Evolutionary conservation across 1,140 invertebrate species (phyloP), one percentile per base, ranked within the genome.

Genomic region (honey bee (Apis mellifera)): DNA sequence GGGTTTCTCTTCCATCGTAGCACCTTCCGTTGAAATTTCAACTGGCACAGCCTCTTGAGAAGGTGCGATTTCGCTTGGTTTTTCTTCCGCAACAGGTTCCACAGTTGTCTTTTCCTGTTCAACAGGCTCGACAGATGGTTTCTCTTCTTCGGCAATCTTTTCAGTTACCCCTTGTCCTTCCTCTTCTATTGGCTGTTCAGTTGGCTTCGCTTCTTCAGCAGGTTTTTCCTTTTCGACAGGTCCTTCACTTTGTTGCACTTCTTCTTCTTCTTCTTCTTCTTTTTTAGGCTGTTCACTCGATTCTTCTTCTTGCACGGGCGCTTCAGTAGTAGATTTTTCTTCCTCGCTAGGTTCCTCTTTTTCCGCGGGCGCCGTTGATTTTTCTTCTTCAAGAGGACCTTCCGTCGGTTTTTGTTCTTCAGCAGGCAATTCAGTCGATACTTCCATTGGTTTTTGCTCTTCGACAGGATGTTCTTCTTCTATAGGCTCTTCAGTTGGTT

Each of bases 181-280:
- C 52, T 79, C 65, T 32, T 77, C 84, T n/a, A 52, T 0, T 78
- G 74, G 26, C 66, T 84, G 69, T 70, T 88, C 86, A 68, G 84
- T 81, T 74, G 78, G 52, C 72, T 86, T 62, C 12, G 79, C 84
- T 57, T 69, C 78, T 32, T 82, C 82, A 9, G 12, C 12, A 21
- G 48, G 60, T 74, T 59, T 59, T 26, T 74, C 82, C 59, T 79
- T 62, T 64, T 84, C 84, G 26, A 68, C 0, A 74, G 73, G 48
- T 42, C 62, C 54, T 72, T 87, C 85, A 48, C 69, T 54, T 73
- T 74, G 55, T 73, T 83, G 50, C 62, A 65, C 72, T 88, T 89
- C 88, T n/a, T 80, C 81, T 52, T 84, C 68, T 69, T n/a, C n/a
- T n/a, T n/a, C n/a, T n/a, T 87, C 80, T 73, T 84, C 68, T 69